Conservation (phyloP, 1,140 invertebrate species). For the Cydia fagiglandana region DNA sequence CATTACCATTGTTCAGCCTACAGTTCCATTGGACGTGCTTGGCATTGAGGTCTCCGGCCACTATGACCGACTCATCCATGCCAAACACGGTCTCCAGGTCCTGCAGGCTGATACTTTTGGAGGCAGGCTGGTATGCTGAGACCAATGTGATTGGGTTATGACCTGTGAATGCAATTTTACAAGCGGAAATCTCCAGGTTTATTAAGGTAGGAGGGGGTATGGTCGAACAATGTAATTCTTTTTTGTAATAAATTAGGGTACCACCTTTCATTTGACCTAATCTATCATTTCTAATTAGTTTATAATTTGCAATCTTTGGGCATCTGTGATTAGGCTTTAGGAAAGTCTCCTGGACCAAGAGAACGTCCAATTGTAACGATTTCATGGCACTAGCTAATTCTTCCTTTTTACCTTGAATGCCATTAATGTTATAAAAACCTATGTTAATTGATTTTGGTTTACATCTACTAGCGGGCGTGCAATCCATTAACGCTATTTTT, state of each 20-base stretch:
- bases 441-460: background rate
- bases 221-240: background rate
- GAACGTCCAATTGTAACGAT: background rate
- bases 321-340: background rate
- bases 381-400: background rate
- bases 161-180: background rate
- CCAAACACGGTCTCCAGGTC: background rate
- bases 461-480: background rate
- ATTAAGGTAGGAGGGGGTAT: background rate
- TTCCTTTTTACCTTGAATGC: background rate
- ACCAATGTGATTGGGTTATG: background rate
- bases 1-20: conserved; percentile 1
- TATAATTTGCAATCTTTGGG: background rate
- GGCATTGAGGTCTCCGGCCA: too few species aligned
- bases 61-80: background rate
- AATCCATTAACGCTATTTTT: background rate
- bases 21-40: conserved; percentile 14
- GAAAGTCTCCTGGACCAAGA: background rate
- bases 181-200: background rate
- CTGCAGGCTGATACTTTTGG: too few species aligned
- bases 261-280: background rate
- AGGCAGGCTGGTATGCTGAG: background rate
- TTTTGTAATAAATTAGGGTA: background rate
- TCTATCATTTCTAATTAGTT: background rate
- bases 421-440: conserved; percentile 1